Evolutionary conservation across 1,140 invertebrate species (phyloP).

Genomic region (Sminthurinus signatus): DNA sequence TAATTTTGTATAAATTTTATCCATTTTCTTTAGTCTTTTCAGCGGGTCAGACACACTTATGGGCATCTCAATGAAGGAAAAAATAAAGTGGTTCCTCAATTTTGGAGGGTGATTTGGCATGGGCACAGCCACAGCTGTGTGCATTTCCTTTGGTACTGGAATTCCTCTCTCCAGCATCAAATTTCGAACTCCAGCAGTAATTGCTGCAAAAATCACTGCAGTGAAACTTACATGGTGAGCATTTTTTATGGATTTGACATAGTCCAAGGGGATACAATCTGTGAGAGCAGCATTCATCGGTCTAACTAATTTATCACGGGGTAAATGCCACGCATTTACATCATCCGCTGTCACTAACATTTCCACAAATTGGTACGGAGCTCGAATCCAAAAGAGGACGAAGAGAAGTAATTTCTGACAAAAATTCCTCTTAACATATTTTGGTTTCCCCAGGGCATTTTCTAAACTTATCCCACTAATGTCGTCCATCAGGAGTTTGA

Average conservation of each 20-base stretch:
- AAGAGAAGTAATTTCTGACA: not conserved
- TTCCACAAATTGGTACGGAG: conserved; percentile 29
- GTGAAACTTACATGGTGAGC: conserved; percentile 28
- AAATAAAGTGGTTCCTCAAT: conserved; percentile 32
- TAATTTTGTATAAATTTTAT: conserved; percentile 7
- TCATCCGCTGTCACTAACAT: conserved; percentile 18
- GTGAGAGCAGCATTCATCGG: conserved; percentile 28
- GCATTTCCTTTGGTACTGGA: conserved; percentile 18
- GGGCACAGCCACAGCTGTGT: conserved; percentile 26
- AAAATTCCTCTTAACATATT: conserved; percentile 7
- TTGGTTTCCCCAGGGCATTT: conserved; percentile 22
- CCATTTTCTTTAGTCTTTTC: conserved; percentile 13
- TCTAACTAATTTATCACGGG: conserved; percentile 3
- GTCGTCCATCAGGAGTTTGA: conserved; percentile 32
- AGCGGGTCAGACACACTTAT: conserved; percentile 3
- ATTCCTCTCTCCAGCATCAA: conserved; percentile 25
- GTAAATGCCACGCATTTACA: conserved; percentile 28
- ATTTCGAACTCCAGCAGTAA: conserved; percentile 26
- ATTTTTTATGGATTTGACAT: conserved; percentile 35
- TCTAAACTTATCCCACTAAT: conserved; percentile 21
- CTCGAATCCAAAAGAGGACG: conserved; percentile 22
- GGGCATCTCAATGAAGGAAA: conserved; percentile 14
- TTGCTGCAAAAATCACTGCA: conserved; percentile 19
- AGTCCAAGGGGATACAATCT: conserved; percentile 11
- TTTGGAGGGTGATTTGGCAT: conserved; percentile 37